Evolutionary conservation across 2,113 vertebrate genomes (phyloP), one percentile per base, ranked within the genome.

Genomic region (Hiodon tergisus): DNA sequence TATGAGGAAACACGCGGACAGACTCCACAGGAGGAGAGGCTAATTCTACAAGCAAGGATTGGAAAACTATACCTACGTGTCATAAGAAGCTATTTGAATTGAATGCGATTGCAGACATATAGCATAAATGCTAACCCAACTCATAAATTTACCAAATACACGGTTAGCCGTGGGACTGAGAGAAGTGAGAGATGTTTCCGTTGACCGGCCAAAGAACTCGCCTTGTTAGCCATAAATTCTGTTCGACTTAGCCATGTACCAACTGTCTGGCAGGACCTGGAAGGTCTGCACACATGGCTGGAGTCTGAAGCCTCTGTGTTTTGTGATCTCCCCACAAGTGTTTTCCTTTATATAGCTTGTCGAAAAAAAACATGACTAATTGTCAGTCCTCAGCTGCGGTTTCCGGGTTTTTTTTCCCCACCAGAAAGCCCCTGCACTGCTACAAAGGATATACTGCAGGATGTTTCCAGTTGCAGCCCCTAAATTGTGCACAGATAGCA

Each of bases 121-220:
- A 8, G 10, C 17, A 55, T 67, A 17, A 55, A 11, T 31, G 31
- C 70, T 71, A 54, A 47, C 70, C 60, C 47, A 57, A 46, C 57
- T 54, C 46, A 13, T 46, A 71, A 55, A 71, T 71, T 71, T 71
- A 71, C 55, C 53, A 46, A 71, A 59, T 46, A 59, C 70, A 71
- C 48, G 70, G 57, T 46, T 71, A 57, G 70, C 70, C 10, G 57
- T 31, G 3, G 1, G 70, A 31, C 70, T 7, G 57, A 13, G 46
- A 50, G 57, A 60, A 71, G 70, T 71, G 70, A 71, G 60, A 50
- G 55, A 71, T 71, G 70, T 71, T 71, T 71, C 70, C 70, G 58
- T 60, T 59, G 47, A 59, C 55, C 13, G 48, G 57, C 31, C 31
- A 54, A 59, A 57, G 70, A 71, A 59, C 55, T 50, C 55, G 55